Conservation (phyloP, 2,797 vertebrate species). For the Gadopsis bispinosus region DNA sequence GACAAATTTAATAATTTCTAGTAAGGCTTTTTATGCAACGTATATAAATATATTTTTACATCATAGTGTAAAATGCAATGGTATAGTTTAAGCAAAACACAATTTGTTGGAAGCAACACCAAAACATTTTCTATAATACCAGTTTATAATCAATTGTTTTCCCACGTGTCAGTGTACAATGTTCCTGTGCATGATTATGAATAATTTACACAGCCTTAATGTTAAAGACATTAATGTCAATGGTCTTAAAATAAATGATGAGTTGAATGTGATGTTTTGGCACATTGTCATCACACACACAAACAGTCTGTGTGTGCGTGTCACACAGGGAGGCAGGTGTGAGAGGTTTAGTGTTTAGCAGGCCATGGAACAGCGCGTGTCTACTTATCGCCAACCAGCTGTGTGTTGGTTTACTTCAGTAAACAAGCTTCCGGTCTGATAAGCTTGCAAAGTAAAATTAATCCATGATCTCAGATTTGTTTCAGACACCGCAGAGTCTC, state of each 20-base stretch:
- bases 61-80: conserved; percentile 15
- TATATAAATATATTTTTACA: conserved; percentile 58
- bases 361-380: neutral
- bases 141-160: conserved; percentile 21
- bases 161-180: neutral
- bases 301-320: no score
- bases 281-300: conserved; percentile 24
- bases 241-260: conserved; percentile 22
- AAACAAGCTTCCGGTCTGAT: conserved; percentile 23
- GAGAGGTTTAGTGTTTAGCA: conserved; percentile 21
- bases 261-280: conserved; percentile 50
- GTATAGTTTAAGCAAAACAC: conserved; percentile 20
- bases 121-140: conserved; percentile 15
- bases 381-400: conserved; percentile 4
- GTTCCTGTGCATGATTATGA: conserved; percentile 36
- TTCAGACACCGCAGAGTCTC: conserved; percentile 17
- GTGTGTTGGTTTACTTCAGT: neutral
- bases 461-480: conserved; percentile 39
- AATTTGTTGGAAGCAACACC: conserved; percentile 27
- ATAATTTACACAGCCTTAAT: conserved; percentile 39
- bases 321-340: conserved; percentile 4
- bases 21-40: conserved; percentile 40
- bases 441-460: conserved; percentile 24
- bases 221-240: conserved; percentile 39
- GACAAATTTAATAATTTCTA: conserved; percentile 34